A percentile compares a stretch with the other conserved stretches of the same genome.
Evolutionary conservation across 1,140 invertebrate genomes (phyloP).

Genomic region (Leptopilina clavipes): DNA sequence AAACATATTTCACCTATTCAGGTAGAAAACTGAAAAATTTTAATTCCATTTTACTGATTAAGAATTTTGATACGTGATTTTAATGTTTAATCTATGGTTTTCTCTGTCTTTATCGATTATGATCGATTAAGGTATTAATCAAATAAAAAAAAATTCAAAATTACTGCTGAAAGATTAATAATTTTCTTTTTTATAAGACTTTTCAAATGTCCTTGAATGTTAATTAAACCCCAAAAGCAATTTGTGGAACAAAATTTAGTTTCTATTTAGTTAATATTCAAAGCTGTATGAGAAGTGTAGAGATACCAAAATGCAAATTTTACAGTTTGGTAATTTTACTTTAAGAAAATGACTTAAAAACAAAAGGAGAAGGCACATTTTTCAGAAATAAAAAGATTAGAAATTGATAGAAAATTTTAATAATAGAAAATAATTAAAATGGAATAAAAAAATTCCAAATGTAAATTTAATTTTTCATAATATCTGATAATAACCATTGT

Average conservation of each 20-base stretch:
- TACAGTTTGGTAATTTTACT: not conserved
- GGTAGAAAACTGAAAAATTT: no score
- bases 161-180: no score
- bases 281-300: not conserved
- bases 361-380: not conserved
- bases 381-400: no score
- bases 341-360: not conserved
- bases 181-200: not conserved
- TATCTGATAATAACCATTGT: no score
- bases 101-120: no score
- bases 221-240: constrained; percentile 15
- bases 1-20: not conserved
- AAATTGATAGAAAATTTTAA: not conserved
- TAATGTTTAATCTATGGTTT: no score
- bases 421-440: not conserved
- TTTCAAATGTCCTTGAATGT: not conserved
- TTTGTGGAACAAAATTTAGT: not conserved
- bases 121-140: no score
- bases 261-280: constrained; percentile 4
- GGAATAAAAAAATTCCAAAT: constrained; percentile 37
- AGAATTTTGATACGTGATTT: no score
- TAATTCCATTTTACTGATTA: no score
- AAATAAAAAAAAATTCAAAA: no score
- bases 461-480: constrained; percentile 21
- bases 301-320: not conserved